Evolutionary conservation across 2,888 invertebrate genomes (phyloP).

Genomic region (Nomada goodeniana): DNA sequence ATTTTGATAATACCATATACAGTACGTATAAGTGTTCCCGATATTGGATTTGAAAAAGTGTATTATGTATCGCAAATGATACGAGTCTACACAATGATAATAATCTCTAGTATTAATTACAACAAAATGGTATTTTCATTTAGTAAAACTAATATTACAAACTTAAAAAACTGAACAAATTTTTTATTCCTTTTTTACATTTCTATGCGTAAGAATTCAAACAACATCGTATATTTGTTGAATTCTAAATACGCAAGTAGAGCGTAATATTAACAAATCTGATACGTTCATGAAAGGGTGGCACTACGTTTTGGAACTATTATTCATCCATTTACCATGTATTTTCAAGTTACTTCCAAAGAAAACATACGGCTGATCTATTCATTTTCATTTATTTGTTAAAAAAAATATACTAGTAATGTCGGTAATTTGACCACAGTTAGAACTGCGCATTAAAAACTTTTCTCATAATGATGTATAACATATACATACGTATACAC

Average conservation of each 20-base stretch:
- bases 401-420: constrained; percentile 61
- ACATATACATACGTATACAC: constrained; percentile 47
- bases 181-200: background rate
- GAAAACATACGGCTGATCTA: constrained; percentile 23
- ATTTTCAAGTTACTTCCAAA: constrained; percentile 10
- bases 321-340: constrained; percentile 26
- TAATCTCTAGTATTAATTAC: constrained; percentile 8
- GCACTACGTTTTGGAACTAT: constrained; percentile 39
- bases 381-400: constrained; percentile 52
- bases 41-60: constrained; percentile 24
- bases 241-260: constrained; percentile 8
- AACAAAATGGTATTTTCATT: constrained; percentile 12
- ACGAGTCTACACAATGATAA: background rate
- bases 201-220: constrained; percentile 9
- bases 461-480: constrained; percentile 37
- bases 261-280: constrained; percentile 3
- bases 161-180: background rate
- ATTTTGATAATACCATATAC: constrained; percentile 30
- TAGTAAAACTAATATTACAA: constrained; percentile 25
- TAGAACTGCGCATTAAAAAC: constrained; percentile 41
- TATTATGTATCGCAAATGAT: constrained; percentile 11
- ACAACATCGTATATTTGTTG: constrained; percentile 12
- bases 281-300: constrained; percentile 18
- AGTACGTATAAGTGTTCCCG: constrained; percentile 38
- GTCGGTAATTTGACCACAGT: constrained; percentile 39